Evolutionary conservation across 1,140 invertebrate genomes (phyloP).

Genomic region (Trinorchestia longiramus): DNA sequence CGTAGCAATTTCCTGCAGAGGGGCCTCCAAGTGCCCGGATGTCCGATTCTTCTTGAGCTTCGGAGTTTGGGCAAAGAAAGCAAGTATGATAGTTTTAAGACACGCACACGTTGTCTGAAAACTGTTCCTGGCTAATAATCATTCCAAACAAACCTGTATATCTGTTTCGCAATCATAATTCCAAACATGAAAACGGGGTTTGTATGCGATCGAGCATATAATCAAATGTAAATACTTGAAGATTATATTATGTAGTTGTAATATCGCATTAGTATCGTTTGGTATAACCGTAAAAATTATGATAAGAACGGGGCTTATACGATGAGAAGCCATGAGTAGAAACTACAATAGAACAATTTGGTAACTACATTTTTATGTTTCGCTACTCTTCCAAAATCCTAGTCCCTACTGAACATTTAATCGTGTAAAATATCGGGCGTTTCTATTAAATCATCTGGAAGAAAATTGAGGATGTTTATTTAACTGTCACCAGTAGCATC

Average conservation of each 20-base stretch:
- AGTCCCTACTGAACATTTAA: too few species aligned
- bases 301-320: too few species aligned
- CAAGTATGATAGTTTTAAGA: background rate
- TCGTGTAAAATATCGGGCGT: too few species aligned
- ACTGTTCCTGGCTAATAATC: background rate
- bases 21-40: background rate
- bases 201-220: background rate
- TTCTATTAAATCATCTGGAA: too few species aligned
- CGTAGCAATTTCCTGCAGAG: background rate
- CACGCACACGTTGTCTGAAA: background rate
- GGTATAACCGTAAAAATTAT: background rate
- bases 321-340: too few species aligned
- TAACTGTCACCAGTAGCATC: too few species aligned
- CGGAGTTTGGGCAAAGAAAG: background rate
- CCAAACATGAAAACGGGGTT: background rate
- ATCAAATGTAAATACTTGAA: background rate
- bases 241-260: background rate
- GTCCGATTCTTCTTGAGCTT: background rate
- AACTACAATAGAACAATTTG: too few species aligned
- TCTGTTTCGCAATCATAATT: background rate
- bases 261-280: background rate
- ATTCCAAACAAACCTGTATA: background rate
- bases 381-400: too few species aligned
- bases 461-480: too few species aligned
- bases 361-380: too few species aligned